These are phyloP conservation scores for Engystomops pustulosus DNA, from an alignment of 2,113 vertebrate genomes.

Conservation along the genomic window DNA sequence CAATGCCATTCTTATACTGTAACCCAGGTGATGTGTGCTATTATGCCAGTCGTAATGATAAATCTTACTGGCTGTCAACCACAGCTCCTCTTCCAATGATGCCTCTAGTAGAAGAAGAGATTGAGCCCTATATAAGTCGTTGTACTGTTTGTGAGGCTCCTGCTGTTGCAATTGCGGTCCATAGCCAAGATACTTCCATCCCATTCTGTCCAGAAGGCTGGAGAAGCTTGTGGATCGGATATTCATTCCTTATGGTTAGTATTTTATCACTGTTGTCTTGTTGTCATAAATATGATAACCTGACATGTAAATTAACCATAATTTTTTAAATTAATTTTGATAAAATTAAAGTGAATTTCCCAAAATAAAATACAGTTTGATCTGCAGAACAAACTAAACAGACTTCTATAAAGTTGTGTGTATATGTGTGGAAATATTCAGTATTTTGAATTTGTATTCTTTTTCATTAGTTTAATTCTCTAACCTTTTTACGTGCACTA, in stretches of 20 bases:
- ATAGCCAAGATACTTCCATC: constrained; percentile 93
- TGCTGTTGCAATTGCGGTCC: constrained; percentile 91
- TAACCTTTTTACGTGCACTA: too few species aligned
- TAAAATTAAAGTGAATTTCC: too few species aligned
- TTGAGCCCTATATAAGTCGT: constrained; percentile 94
- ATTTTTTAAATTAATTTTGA: too few species aligned
- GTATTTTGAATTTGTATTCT: too few species aligned
- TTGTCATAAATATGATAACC: too few species aligned
- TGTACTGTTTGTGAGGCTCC: constrained; percentile 96
- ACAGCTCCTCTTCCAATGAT: constrained; percentile 97
- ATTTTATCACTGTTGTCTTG: not conserved
- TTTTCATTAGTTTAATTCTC: too few species aligned
- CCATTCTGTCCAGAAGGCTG: constrained; percentile 92
- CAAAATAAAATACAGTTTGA: too few species aligned
- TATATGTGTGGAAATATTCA: too few species aligned
- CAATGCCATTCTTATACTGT: constrained; percentile 98
- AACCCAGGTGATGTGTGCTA: constrained; percentile 94
- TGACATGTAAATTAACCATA: too few species aligned
- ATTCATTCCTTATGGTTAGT: constrained; percentile 95
- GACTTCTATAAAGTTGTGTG: too few species aligned
- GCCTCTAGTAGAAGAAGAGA: constrained; percentile 89
- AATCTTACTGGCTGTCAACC: constrained; percentile 97
- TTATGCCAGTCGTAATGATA: constrained; percentile 95
- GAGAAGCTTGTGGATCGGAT: constrained; percentile 97
- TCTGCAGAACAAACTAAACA: too few species aligned